These are phyloP conservation scores for Drosophila pruinosa DNA, from an alignment of 1,140 invertebrate genomes.

Conservation along the genomic window DNA sequence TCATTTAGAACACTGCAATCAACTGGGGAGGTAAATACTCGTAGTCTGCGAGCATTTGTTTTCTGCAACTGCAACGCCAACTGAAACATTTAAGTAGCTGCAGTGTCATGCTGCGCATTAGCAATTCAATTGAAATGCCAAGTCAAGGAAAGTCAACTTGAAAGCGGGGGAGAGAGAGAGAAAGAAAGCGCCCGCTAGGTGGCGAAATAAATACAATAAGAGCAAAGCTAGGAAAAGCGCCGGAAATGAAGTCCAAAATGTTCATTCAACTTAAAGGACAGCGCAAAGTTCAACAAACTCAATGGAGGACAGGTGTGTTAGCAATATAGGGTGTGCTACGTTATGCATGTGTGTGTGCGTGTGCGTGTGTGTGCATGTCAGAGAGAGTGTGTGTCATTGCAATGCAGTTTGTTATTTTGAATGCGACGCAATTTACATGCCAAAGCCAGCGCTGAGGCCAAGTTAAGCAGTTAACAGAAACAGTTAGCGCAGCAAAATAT, in stretches of 20 bases:
- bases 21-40: not conserved
- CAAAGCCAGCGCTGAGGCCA: conserved; percentile 37
- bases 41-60: too few relatives aligned
- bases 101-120: conserved; percentile 32
- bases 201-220: not conserved
- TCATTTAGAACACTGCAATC: conserved; percentile 3
- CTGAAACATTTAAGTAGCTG: conserved; percentile 48
- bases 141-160: not conserved
- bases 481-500: conserved; percentile 46
- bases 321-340: conserved; percentile 8
- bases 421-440: conserved; percentile 60
- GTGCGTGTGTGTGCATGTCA: conserved; percentile 12
- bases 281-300: conserved; percentile 47
- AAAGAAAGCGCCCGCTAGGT: not conserved
- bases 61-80: conserved; percentile 1
- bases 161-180: not conserved
- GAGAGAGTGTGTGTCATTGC: conserved; percentile 34
- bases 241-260: conserved; percentile 58
- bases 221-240: not conserved
- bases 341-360: conserved; percentile 7
- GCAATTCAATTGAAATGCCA: conserved; percentile 58
- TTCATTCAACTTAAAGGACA: conserved; percentile 17
- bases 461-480: conserved; percentile 27
- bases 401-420: conserved; percentile 61
- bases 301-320: conserved; percentile 16